Base-by-base conservation (phyloP, 2,113 vertebrate genomes). In the Hippotragus niger region DNA sequence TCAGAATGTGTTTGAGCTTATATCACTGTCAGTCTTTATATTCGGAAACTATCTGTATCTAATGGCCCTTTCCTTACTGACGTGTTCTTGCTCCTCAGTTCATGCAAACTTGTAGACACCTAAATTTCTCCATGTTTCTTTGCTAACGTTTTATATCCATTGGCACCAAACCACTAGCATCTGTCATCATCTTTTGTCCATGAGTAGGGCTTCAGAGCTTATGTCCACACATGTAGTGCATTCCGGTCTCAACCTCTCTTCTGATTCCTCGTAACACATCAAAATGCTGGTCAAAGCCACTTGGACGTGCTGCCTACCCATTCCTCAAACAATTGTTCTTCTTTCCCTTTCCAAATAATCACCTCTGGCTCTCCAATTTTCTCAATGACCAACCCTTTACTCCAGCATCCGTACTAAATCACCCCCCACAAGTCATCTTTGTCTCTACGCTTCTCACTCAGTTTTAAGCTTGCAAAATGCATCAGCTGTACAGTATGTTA, bases 401-500 rank as follows among this genome's bases (percentile, higher is more conserved):
- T 64, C 55, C 58, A 82, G 8, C 21, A 23, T 76, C 62, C 33
- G 12, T 0, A 6, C 13, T 14, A 53, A 78, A 10, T 25, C 57
- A 7, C 57, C 23, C 4, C 11, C 9, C 17, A 53, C 10, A 50
- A 13, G 14, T 71, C 11, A 14, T 21, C 6, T 23, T 53, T 62
- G 64, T 36, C 6, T 43, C 2, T 13, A 1, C 5, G 2, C 21
- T 74, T 84, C 33, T 80, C 3, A 2, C 45, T 1, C 1, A 3
- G 2, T 45, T 57, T 82, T 33, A 40, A 80, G 57, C 29, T 58
- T 76, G 19, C 10, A 40, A 21, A 62, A 11, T 12, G 4, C 8
- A 1, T 12, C 8, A 25, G 1, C 4, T 52, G 7, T 10, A 0
- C 4, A 12, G 0, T 31, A 6, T 62, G n/a, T 47, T 16, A 13